Evolutionary conservation across 1,140 invertebrate species (phyloP).

Genomic region (Lepidurus arcticus): DNA sequence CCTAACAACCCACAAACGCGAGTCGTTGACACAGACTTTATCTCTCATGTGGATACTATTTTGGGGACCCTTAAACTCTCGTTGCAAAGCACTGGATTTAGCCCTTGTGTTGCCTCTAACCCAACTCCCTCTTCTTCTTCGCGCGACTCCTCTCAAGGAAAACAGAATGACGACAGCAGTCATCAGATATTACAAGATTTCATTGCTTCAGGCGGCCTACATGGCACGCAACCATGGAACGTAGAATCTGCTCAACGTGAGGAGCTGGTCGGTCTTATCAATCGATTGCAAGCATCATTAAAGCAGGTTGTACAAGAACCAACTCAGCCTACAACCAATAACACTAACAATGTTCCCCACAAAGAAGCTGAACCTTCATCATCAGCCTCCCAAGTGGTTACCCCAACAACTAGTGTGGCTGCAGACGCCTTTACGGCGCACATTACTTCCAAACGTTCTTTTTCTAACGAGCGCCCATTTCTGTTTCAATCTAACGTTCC

Average conservation of each 20-base stretch:
- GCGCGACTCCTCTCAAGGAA: slow-evolving; percentile 7
- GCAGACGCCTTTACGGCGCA: slow-evolving; percentile 37
- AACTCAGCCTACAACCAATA: background rate
- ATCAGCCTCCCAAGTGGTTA: background rate
- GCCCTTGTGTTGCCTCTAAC: background rate
- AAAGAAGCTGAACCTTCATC: background rate
- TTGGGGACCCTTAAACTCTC: slow-evolving; percentile 65
- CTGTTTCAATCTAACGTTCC: background rate
- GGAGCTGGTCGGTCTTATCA: slow-evolving; percentile 65
- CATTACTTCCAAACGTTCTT: slow-evolving; percentile 37
- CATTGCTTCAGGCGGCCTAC: slow-evolving; percentile 28
- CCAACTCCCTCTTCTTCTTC: background rate
- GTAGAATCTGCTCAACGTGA: slow-evolving; percentile 51
- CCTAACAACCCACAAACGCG: slow-evolving; percentile 27
- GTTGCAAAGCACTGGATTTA: slow-evolving; percentile 53
- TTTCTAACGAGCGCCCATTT: slow-evolving; percentile 17
- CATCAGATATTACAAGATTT: slow-evolving; percentile 23
- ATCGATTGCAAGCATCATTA: slow-evolving; percentile 64
- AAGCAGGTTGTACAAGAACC: slow-evolving; percentile 9
- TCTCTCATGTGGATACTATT: slow-evolving; percentile 71
- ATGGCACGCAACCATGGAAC: slow-evolving; percentile 6
- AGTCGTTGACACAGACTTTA: slow-evolving; percentile 48
- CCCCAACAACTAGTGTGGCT: slow-evolving; percentile 43
- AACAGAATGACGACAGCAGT: background rate
- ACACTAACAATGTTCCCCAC: background rate